A percentile compares a stretch with the other conserved stretches of the same genome.
Evolutionary conservation across 92 coral and sea anemone genomes (phyloP).

Genomic region (Epizoanthus stellaris): DNA sequence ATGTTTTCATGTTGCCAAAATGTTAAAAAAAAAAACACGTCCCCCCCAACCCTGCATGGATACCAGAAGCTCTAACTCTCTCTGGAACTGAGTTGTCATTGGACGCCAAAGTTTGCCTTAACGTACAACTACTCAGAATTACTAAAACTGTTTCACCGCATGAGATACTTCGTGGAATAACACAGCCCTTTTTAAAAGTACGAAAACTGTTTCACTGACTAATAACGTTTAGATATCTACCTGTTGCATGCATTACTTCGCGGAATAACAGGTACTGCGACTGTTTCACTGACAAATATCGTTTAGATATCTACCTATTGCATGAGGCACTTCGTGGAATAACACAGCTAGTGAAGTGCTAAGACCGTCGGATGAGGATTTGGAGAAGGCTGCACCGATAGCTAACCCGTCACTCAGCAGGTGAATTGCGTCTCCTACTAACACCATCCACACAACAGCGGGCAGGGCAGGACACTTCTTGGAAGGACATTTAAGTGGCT

Average conservation of each 20-base stretch:
- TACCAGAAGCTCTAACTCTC: too few relatives aligned
- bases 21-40: too few relatives aligned
- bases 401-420: conserved; percentile 78
- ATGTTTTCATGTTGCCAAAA: too few relatives aligned
- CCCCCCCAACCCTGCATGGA: too few relatives aligned
- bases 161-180: too few relatives aligned
- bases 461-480: conserved; percentile 17
- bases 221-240: conserved; percentile 27
- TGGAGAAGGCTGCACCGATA: conserved; percentile 82
- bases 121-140: too few relatives aligned
- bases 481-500: conserved; percentile 5
- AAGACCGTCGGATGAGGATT: conserved; percentile 73
- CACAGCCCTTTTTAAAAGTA: too few relatives aligned
- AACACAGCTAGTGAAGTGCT: conserved; percentile 88
- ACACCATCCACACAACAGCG: conserved; percentile 67
- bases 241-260: conserved; percentile 56
- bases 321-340: conserved; percentile 83
- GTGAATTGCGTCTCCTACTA: conserved; percentile 70
- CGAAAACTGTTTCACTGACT: not conserved
- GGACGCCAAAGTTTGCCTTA: too few relatives aligned
- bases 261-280: not conserved
- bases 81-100: too few relatives aligned
- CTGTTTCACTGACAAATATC: not conserved
- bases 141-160: too few relatives aligned
- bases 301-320: conserved; percentile 56